Evolutionary conservation across 1,140 invertebrate species (phyloP), one percentile per base, ranked within the genome.

Genomic region (Zelostemma sp.): DNA sequence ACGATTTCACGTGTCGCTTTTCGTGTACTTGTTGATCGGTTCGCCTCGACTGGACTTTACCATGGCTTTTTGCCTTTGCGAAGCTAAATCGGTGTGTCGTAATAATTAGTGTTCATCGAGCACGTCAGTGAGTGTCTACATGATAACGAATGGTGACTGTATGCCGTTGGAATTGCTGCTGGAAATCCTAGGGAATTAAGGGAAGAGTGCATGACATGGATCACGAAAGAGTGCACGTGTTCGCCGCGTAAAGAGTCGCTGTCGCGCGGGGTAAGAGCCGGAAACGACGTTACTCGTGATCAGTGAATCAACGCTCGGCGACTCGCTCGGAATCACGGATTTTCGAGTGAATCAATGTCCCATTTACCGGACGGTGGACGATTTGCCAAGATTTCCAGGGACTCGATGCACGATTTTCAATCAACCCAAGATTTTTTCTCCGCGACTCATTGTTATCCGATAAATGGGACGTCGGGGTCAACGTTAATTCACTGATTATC

Each of bases 81-180:
- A 31, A 31, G 11, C 11, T 31, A 31, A n/a, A n/a, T 31, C 11
- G 28, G 28, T 31, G 5, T 31, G 5, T 31, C 28, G 11, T 31
- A 6, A 31, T 31, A 11, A 31, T 31, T 31, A 31, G 28, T 31
- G 28, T 11, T 31, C 28, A 11, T 31, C 28, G 28, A 31, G n/a
- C n/a, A n/a, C 11, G 28, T 31, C 11, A 43, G 40, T 43, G 40
- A 43, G 40, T 43, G 40, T 16, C 1, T 40, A 40, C 11, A 12
- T 15, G 35, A 40, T 40, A 40, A 15, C 40, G 40, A 14, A 43
- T 43, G 40, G 40, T 43, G 40, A 43, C 40, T 43, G 40, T 40
- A 40, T 28, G 25, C 25, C 3, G 25, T 40, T 40, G 5, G 14
- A 3, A 11, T 2, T 40, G 1, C 11, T 40, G 14, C 5, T 6